These are phyloP conservation scores for Calameuta idolon DNA, from an alignment of 2,888 invertebrate genomes.

Conservation along the genomic window DNA sequence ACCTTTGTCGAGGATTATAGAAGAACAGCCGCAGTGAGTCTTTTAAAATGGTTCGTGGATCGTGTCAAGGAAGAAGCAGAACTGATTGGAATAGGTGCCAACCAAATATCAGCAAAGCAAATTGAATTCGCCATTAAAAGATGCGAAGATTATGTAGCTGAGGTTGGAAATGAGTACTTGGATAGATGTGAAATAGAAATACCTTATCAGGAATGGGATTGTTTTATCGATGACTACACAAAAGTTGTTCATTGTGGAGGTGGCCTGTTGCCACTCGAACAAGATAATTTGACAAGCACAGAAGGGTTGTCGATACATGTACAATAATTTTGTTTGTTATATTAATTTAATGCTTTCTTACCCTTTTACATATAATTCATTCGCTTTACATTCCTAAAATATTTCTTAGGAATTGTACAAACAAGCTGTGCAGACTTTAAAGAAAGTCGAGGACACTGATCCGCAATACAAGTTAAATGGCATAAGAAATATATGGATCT, in stretches of 20 bases:
- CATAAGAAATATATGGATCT: conserved; percentile 84
- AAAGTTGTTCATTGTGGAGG: conserved; percentile 69
- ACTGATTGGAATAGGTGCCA: conserved; percentile 68
- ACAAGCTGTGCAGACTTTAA: conserved; percentile 71
- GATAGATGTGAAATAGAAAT: conserved; percentile 66
- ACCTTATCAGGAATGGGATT: conserved; percentile 73
- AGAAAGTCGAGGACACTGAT: conserved; percentile 72
- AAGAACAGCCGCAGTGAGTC: conserved; percentile 80
- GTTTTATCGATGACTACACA: conserved; percentile 76
- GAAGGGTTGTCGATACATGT: not conserved
- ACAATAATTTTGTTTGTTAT: not conserved
- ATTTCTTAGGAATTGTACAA: conserved; percentile 18
- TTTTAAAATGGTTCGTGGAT: conserved; percentile 74
- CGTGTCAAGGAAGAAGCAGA: conserved; percentile 59
- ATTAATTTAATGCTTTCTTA: not conserved
- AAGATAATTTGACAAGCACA: not conserved
- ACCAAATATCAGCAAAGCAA: conserved; percentile 69
- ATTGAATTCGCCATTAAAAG: conserved; percentile 77
- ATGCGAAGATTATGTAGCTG: conserved; percentile 73
- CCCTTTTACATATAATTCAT: not conserved
- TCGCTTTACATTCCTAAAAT: conserved; percentile 10
- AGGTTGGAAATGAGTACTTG: conserved; percentile 75
- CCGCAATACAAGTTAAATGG: conserved; percentile 81
- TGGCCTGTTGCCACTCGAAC: conserved; percentile 14
- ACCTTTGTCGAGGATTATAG: conserved; percentile 79